These are phyloP conservation scores for Lanistes nyassanus DNA, from an alignment of 1,140 invertebrate species.

Conservation along the genomic window DNA sequence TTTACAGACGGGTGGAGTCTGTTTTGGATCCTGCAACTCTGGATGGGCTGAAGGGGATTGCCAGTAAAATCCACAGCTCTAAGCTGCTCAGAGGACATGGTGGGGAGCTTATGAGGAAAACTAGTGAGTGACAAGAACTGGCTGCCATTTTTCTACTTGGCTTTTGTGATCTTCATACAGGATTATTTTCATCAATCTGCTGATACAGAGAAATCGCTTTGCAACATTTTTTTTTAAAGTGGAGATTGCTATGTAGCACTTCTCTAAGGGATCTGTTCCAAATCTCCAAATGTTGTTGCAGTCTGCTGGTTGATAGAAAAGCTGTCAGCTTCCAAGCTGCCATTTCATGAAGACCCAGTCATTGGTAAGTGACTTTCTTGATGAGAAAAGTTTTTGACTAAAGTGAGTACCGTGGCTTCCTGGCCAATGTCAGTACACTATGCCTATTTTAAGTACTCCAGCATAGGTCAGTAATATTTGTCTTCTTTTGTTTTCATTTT, in stretches of 20 bases:
- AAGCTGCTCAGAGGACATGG: conserved; percentile 81
- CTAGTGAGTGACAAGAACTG: conserved; percentile 59
- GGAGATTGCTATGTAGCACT: too few species aligned
- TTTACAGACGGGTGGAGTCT: conserved; percentile 42
- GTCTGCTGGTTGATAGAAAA: conserved; percentile 83
- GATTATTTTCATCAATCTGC: too few species aligned
- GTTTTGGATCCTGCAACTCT: conserved; percentile 66
- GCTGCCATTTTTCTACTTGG: too few species aligned
- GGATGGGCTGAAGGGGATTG: conserved; percentile 72
- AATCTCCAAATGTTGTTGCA: conserved; percentile 29
- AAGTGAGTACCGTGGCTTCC: too few species aligned
- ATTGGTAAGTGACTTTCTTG: conserved; percentile 50
- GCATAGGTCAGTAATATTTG: too few species aligned
- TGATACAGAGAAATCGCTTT: too few species aligned
- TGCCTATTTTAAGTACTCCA: too few species aligned
- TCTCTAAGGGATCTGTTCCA: too few species aligned
- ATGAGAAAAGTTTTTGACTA: too few species aligned
- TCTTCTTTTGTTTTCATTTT: neutral
- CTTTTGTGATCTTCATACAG: too few species aligned
- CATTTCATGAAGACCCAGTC: conserved; percentile 52
- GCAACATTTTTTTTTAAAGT: neutral
- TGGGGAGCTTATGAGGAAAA: conserved; percentile 89
- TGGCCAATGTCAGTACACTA: too few species aligned
- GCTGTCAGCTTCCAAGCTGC: conserved; percentile 73
- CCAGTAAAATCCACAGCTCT: conserved; percentile 64